phyloP scores from a whole-genome alignment of 2,797 vertebrate species.

The Rachycentron canadum region DNA sequence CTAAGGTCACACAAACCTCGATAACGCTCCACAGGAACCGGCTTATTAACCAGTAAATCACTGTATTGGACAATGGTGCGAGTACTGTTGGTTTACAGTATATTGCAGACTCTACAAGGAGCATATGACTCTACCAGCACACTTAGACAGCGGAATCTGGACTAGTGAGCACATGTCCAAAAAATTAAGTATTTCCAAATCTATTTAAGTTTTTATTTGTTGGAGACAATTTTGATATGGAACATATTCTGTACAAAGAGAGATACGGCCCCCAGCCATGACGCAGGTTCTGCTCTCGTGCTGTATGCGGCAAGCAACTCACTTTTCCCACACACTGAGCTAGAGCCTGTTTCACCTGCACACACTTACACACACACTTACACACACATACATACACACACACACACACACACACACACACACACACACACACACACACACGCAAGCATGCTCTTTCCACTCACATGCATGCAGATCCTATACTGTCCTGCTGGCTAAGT shows the following conservation, averaged over 20 bases:
- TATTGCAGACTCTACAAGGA: background rate
- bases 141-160: background rate
- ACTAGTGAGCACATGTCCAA: background rate
- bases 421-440: no score
- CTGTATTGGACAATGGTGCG: conserved; percentile 36
- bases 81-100: background rate
- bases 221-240: conserved; percentile 6
- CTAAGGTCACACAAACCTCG: conserved; percentile 51
- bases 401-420: no score
- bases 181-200: background rate
- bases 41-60: conserved; percentile 66
- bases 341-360: conserved; percentile 36
- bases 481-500: conserved; percentile 64
- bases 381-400: conserved; percentile 1
- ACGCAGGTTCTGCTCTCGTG: conserved; percentile 25
- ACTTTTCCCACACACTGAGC: conserved; percentile 14
- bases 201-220: background rate
- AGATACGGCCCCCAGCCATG: background rate
- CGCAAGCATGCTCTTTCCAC: conserved; percentile 22
- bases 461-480: conserved; percentile 39
- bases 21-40: conserved; percentile 41
- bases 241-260: background rate
- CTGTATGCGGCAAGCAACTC: conserved; percentile 26
- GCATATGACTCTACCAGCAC: background rate
- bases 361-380: conserved; percentile 1